A percentile compares a stretch with the other conserved stretches of the same genome.
phyloP scores from a whole-genome alignment of 2,113 vertebrate species.

The Crocuta crocuta region DNA sequence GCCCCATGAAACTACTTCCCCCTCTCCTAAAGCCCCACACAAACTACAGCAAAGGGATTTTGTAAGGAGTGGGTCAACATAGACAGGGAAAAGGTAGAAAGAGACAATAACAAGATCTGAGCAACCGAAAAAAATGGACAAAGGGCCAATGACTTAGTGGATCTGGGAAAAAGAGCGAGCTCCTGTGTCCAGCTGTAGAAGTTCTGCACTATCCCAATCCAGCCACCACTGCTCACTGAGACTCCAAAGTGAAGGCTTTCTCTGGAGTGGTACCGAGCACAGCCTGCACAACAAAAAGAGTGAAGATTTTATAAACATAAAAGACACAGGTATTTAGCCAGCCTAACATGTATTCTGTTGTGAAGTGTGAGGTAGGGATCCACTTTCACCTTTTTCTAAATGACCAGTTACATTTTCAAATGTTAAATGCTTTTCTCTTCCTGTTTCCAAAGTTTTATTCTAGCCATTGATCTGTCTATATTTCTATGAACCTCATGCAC shows the following conservation, averaged over 20 bases:
- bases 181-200: background rate
- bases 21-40: background rate
- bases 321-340: background rate
- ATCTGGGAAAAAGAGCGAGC: background rate
- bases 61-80: background rate
- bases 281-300: too few relatives aligned
- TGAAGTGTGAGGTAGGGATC: background rate
- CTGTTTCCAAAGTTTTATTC: background rate
- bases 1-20: background rate
- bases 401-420: background rate
- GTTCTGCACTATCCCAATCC: too few relatives aligned
- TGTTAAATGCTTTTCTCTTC: background rate
- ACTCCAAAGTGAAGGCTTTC: too few relatives aligned
- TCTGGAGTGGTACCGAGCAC: too few relatives aligned
- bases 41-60: background rate
- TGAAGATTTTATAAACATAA: too few relatives aligned
- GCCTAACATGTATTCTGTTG: background rate
- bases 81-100: background rate
- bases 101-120: background rate
- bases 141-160: background rate
- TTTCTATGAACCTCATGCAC: background rate
- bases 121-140: background rate
- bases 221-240: too few relatives aligned
- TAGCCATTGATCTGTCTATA: background rate
- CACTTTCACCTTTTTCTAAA: background rate